These are phyloP conservation scores for Ochropleura plecta DNA, from an alignment of 2,888 invertebrate genomes.

Conservation along the genomic window DNA sequence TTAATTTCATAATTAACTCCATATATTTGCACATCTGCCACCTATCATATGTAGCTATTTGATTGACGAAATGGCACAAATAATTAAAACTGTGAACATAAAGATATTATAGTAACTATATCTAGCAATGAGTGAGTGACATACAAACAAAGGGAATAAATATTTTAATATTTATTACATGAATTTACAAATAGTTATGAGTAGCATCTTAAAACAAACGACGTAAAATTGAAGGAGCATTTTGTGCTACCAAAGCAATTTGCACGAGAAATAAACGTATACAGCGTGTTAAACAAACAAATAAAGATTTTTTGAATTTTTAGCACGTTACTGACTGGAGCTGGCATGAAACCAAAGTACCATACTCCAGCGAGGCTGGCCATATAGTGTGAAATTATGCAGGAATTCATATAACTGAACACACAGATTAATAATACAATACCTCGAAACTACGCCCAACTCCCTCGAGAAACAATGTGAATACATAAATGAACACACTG, in stretches of 20 bases:
- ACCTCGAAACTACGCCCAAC: slow-evolving; percentile 35
- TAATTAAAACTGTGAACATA: slow-evolving; percentile 49
- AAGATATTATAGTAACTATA: slow-evolving; percentile 34
- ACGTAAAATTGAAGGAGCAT: slow-evolving; percentile 7
- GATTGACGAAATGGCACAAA: slow-evolving; percentile 39
- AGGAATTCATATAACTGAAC: slow-evolving; percentile 51
- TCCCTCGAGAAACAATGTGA: slow-evolving; percentile 53
- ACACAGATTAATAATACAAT: slow-evolving; percentile 51
- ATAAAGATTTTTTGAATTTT: slow-evolving; percentile 40
- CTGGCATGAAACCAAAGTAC: slow-evolving; percentile 55
- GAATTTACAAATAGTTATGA: slow-evolving; percentile 13
- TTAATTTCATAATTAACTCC: slow-evolving; percentile 34
- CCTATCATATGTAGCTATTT: slow-evolving; percentile 47
- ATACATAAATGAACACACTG: slow-evolving; percentile 55
- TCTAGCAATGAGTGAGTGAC: slow-evolving; percentile 35
- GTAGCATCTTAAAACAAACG: slow-evolving; percentile 18
- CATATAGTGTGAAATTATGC: slow-evolving; percentile 38
- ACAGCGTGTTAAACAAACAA: slow-evolving; percentile 34
- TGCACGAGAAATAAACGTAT: slow-evolving; percentile 29
- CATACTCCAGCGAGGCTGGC: slow-evolving; percentile 32
- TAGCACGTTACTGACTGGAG: slow-evolving; percentile 45
- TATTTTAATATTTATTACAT: slow-evolving; percentile 21
- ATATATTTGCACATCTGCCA: slow-evolving; percentile 37
- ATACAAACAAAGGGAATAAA: slow-evolving; percentile 30
- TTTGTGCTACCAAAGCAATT: slow-evolving; percentile 18